Base-by-base conservation (phyloP, 2,113 vertebrate species). In the Rattus rattus region DNA sequence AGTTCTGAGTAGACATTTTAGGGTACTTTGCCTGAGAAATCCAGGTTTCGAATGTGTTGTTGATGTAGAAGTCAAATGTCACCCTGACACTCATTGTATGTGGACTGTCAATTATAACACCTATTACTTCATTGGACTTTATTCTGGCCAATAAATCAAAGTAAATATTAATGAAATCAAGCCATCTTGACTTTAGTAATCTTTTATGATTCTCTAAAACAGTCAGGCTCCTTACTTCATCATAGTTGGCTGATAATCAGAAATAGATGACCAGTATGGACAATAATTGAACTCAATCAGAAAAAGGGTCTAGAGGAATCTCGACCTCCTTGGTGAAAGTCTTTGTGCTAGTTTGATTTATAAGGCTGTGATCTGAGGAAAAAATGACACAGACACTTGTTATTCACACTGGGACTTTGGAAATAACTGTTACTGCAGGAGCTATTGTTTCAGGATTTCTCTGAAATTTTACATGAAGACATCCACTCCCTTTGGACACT, bases 401-500 rank as follows among this genome's bases (percentile, higher is more conserved):
- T 98, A 98, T 97, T 98, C 97, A 98, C 92, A 30, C 79, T 75
- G 8, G 94, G 97, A 96, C 0, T 0, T 97, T 94, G 97, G 88
- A 96, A 97, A 4, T 97, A 97, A 98, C 96, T 98, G 97, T 98
- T 98, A 97, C 97, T 97, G 96, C 80, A 94, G 97, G 93, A 97
- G 97, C 89, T 75, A 92, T 93, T 98, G 97, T 94, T 89, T n/a
- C 28, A 94, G 93, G 87, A 97, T 70, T 84, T 96, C 79, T 97
- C 73, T 90, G 98, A 96, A 98, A 98, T 98, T 97, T 97, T 97
- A 88, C 94, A 93, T 75, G 90, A 94, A 94, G 88, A 97, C 91
- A 80, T 92, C 83, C 96, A 97, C 97, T 97, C 94, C 92, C 80
- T 5, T 0, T 94, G 94, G 96, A 97, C 84, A 91, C 0, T 95